Percentiles rank a stretch among this genome's conserved stretches.
These are phyloP conservation scores for Linurgus olivaceus DNA, from an alignment of 2,797 vertebrate species.

Conservation along the genomic window DNA sequence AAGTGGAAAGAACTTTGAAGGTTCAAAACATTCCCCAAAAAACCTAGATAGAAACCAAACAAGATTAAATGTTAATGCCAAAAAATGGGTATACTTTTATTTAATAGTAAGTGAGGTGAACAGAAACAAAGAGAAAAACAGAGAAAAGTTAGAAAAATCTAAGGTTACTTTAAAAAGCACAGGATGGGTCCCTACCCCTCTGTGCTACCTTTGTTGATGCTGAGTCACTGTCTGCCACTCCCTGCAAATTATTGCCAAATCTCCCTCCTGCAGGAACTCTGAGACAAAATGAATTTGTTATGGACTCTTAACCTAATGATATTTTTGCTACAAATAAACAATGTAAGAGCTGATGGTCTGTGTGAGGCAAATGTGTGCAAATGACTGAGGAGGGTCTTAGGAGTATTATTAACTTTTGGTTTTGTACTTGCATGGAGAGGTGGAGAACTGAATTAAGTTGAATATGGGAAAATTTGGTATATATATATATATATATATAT, in stretches of 20 bases:
- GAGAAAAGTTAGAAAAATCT: neutral
- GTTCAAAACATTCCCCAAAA: neutral
- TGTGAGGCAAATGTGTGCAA: neutral
- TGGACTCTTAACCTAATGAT: neutral
- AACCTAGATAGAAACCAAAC: fast-evolving
- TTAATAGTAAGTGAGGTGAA: neutral
- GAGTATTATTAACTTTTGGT: neutral
- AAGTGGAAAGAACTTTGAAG: neutral
- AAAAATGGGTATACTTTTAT: neutral
- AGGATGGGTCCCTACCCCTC: fast-evolving
- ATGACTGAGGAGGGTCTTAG: neutral
- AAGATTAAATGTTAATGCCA: neutral
- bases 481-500: neutral
- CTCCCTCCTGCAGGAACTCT: neutral
- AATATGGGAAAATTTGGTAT: neutral
- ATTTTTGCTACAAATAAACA: neutral
- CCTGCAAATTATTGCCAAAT: neutral
- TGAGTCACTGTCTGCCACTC: neutral
- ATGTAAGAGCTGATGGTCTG: neutral
- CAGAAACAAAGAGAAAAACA: neutral
- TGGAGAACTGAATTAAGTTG: neutral
- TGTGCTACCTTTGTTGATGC: neutral
- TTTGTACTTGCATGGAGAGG: neutral
- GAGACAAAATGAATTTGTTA: neutral
- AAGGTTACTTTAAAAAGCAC: neutral